Base-by-base conservation (phyloP, 2,113 vertebrate genomes). In the Onychostoma macrolepis region DNA sequence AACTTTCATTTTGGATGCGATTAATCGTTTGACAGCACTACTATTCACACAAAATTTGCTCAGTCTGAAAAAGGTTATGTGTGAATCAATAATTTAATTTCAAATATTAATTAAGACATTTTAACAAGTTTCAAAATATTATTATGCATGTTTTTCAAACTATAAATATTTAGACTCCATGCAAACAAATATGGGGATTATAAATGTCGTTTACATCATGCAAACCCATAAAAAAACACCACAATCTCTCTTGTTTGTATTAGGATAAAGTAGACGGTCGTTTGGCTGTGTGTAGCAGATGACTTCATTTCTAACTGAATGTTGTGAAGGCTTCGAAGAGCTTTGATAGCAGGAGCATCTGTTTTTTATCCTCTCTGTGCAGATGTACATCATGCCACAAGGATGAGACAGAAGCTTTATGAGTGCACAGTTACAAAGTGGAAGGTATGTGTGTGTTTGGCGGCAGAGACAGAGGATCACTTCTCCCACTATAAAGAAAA, bases 301-400 rank as follows among this genome's bases (percentile, higher is more conserved):
- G 91, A 91, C 80, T 89, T 93, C 89, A 92, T 88, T 80, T 92
- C 89, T 89, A 75, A 85, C 78, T 84, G 58, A 15, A 28, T 89
- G 80, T 86, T 91, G 87, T 82, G 71, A 84, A 88, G 88, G 85
- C 74, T 80, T 84, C 8, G 26, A 61, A 78, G 50, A 0, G 50
- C 58, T 86, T 91, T 91, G 87, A 91, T 91, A 88, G 58, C 88
- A 91, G 63, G 28, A 84, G 48, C 81, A 83, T 93, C 92, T 93
- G 90, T 80, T 94, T 91, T 88, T 85, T 88, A 92, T 93, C 92
- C 88, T 90, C 84, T 80, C 87, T 65, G 74, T 53, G 65, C 81
- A 83, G 78, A 80, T 76, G 45, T 71, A 80, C 65, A 88, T 72
- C 78, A 45, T 71, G 83, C 85, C 86, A 71, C 79, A 8, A 28